phyloP scores from a whole-genome alignment of 2,888 invertebrate genomes.

The Thysanoteuthis rhombus region DNA sequence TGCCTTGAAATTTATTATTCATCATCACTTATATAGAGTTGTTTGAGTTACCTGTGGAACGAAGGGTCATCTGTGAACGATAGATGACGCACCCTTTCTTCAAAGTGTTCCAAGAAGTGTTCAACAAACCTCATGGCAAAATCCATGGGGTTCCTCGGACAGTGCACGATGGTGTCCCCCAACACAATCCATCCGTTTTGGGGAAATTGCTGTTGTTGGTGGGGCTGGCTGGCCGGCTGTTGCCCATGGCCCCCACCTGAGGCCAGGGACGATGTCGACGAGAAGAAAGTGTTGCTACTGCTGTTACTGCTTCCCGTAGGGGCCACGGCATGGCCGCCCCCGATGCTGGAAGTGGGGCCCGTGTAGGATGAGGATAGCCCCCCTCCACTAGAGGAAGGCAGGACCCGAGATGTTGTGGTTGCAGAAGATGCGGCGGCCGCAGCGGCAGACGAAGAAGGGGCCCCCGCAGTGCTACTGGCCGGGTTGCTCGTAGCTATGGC shows the following conservation, averaged over 20 bases:
- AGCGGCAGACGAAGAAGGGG: no score
- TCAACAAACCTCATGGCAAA: constrained; percentile 85
- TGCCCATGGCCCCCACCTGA: neutral
- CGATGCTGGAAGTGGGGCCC: neutral
- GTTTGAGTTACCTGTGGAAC: constrained; percentile 35
- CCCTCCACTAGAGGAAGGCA: constrained; percentile 13
- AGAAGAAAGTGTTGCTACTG: constrained; percentile 18
- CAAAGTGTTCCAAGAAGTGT: constrained; percentile 85
- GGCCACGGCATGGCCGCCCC: neutral
- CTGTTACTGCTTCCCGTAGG: neutral
- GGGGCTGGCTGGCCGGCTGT: constrained; percentile 12
- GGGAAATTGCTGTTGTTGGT: constrained; percentile 72
- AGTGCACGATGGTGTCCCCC: constrained; percentile 75
- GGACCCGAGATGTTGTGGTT: neutral
- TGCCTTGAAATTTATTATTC: neutral
- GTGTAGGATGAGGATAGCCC: neutral
- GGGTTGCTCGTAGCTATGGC: constrained; percentile 68
- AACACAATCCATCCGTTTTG: constrained; percentile 66
- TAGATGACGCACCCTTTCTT: constrained; percentile 70
- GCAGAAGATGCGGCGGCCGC: constrained; percentile 16
- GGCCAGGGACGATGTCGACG: constrained; percentile 26
- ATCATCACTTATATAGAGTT: neutral
- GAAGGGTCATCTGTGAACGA: constrained; percentile 34
- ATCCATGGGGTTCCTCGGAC: constrained; percentile 79
- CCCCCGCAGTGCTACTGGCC: constrained; percentile 74